Evolutionary conservation across 1,140 invertebrate species (phyloP), one percentile per base, ranked within the genome.

Genomic region (Dermatophagoides farinae): DNA sequence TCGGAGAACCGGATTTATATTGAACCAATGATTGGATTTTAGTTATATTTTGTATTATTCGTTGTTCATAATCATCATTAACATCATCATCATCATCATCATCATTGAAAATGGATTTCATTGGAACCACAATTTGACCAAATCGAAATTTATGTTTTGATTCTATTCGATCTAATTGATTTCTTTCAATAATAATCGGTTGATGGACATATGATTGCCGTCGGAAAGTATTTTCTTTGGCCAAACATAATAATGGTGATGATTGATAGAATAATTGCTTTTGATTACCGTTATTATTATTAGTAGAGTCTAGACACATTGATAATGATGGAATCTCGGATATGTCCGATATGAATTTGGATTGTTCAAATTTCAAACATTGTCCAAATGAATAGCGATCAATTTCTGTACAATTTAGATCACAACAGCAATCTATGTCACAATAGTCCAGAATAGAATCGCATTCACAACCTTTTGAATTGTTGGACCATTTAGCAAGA

Each of bases 381-480:
- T 71, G 64, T 41, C 71, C 69, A 67, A 84, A 84, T 10, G 78
- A 68, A 53, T 65, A 57, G 66, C 72, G 74, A 60, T 83, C 77
- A 49, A 68, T 66, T 5, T 69, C 64, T 14, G 72, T 68, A 68
- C 83, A 86, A 61, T 84, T 82, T 23, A 61, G 64, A 71, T 86
- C 83, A 71, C 83, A 85, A 65, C 83, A 85, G 69, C 83, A 86
- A 66, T 82, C 81, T 39, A 83, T 73, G 71, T 86, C 82, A 73
- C 83, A 86, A 20, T 70, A 70, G 63, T 73, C 68, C 41, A 72
- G 71, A 76, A 67, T 72, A 40, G 73, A 61, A 63, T 74, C 71
- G 67, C 73, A 74, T 8, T 68, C 66, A 66, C 73, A 74, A 51
- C 18, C 50, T 10, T 22, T 16, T 22, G 41, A 6, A 5, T 1